phyloP scores from a whole-genome alignment of 1,140 invertebrate species.

The Adoxophyes honmai region DNA sequence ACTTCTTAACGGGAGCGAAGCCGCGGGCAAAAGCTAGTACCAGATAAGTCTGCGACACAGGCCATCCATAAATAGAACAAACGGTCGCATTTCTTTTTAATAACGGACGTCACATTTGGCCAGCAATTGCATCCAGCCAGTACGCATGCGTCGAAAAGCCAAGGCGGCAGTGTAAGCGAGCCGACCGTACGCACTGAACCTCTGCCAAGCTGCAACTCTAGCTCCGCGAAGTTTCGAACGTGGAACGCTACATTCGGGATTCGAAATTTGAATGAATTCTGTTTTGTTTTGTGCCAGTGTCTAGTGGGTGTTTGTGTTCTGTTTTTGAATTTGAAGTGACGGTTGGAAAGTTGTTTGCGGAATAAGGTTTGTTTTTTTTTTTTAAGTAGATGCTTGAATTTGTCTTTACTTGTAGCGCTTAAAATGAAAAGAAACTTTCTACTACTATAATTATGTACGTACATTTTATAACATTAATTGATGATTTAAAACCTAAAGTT shows the following conservation, averaged over 20 bases:
- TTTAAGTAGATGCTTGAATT: no score
- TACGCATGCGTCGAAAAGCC: neutral
- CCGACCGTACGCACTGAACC: neutral
- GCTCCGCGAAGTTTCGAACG: neutral
- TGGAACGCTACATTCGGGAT: neutral
- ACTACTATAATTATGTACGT: no score
- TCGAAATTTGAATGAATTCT: slow-evolving; percentile 2
- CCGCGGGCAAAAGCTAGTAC: no score
- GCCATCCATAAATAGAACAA: neutral
- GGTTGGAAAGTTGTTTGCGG: neutral
- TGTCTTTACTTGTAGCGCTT: no score
- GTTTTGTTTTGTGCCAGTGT: slow-evolving; percentile 1
- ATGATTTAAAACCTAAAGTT: no score
- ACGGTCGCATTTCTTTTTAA: neutral
- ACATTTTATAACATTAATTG: no score
- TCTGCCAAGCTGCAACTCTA: neutral
- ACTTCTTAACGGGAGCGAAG: no score
- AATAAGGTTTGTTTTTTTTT: neutral
- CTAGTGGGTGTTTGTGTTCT: neutral
- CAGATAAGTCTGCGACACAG: no score
- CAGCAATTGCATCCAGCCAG: neutral
- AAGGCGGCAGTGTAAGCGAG: neutral
- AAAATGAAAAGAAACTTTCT: no score
- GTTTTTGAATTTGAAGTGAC: neutral
- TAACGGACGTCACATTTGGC: slow-evolving; percentile 1